Base-by-base conservation (phyloP, 2,888 invertebrate species). In the Heliconius cydno region DNA sequence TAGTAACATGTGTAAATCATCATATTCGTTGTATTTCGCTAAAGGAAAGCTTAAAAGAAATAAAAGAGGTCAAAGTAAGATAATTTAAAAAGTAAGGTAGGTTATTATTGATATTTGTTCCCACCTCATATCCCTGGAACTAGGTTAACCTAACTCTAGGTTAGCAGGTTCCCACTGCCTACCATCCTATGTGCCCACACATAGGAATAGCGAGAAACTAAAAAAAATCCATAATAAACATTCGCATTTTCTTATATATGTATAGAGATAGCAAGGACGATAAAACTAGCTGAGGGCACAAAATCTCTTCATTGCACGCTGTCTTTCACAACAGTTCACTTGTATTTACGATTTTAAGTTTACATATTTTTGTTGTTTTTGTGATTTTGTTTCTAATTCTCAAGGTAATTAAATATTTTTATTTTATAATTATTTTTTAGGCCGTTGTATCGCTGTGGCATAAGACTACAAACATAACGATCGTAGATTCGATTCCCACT, bases 181-280 rank as follows among this genome's bases (percentile, higher is more conserved):
- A 22, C 15, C 1, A 13, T 46, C 0, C 19, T 52, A 19, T 19
- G 52, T 52, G 0, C 7, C 30, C 30, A 3, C 30, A 30, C 30
- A 30, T 30, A 30, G 22, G 3, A 0, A 7, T 7, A 52, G 52
- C 22, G 52, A 19, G 2, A 22, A 52, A 7, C 52, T 22, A 52
- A 52, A 7, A 52, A 19, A 52, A 19, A n/a, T n/a, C n/a, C n/a
- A n/a, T n/a, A 41, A 7, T 46, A 9, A 46, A 70, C 46, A 46
- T 41, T 68, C 13, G 38, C 38, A 68, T 68, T n/a, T 41, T 38
- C 41, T 68, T n/a, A 41, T 70, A 70, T n/a, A 41, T 70, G 25
- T 10, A 28, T 46, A 70, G 12, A 70, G 41, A 70, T 28, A 41
- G 70, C 25, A 19, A 46, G 19, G 19, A 41, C 70, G 7, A 70